Evolutionary conservation across 2,888 invertebrate species (phyloP).

Genomic region (Caenorhabditis zanzibari): DNA sequence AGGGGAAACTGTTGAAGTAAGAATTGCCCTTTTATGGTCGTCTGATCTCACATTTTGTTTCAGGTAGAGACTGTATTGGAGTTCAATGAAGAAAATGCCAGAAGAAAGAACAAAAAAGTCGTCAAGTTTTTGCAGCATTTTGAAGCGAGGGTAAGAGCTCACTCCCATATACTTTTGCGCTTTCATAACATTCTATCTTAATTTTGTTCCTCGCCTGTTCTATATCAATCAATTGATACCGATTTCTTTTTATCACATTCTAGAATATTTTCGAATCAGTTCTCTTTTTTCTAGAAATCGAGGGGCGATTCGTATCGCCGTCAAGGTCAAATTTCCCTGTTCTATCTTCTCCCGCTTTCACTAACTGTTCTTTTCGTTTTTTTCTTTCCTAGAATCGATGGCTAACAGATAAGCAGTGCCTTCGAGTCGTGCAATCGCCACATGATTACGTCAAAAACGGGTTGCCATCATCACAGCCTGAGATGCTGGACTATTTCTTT

Average conservation of each 20-base stretch:
- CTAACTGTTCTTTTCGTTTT: slow-evolving; percentile 56
- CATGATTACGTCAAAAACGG: slow-evolving; percentile 60
- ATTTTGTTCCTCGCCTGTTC: too few species aligned
- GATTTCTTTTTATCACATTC: not conserved
- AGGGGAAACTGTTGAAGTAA: slow-evolving; percentile 44
- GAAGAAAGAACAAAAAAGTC: slow-evolving; percentile 61
- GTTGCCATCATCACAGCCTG: slow-evolving; percentile 33
- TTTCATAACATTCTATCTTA: not conserved
- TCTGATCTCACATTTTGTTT: not conserved
- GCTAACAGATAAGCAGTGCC: slow-evolving; percentile 56
- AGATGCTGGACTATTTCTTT: slow-evolving; percentile 47
- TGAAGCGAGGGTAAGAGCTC: slow-evolving; percentile 55
- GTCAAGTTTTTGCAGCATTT: slow-evolving; percentile 58
- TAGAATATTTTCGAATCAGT: not conserved
- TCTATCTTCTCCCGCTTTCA: slow-evolving; percentile 48
- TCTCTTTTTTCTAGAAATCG: slow-evolving; percentile 21
- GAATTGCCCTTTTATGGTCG: not conserved
- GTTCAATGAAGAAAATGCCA: slow-evolving; percentile 66
- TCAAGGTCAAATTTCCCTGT: slow-evolving; percentile 51
- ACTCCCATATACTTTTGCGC: not conserved
- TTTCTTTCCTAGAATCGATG: slow-evolving; percentile 32
- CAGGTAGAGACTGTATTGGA: slow-evolving; percentile 59
- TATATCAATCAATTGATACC: not conserved
- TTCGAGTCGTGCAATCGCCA: slow-evolving; percentile 50
- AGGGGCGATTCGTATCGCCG: slow-evolving; percentile 32